Conservation (phyloP, 2,113 vertebrate species). For the Cranoglanis bouderius region DNA sequence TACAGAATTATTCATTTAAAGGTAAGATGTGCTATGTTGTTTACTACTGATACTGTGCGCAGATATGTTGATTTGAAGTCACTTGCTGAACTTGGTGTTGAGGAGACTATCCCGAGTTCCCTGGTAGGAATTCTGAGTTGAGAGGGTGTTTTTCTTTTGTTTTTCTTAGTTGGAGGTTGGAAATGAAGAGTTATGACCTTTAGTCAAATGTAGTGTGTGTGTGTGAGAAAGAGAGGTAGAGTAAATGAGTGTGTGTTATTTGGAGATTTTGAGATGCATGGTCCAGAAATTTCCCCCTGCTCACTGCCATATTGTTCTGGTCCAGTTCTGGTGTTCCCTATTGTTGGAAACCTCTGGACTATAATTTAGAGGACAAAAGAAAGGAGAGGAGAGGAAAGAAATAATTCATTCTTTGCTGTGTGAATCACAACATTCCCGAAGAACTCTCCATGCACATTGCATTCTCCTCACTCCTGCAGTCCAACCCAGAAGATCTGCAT, state of each 20-base stretch:
- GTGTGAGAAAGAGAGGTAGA: neutral
- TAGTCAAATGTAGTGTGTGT: neutral
- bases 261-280: neutral
- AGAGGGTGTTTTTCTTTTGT: neutral
- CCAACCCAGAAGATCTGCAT: conserved; percentile 45
- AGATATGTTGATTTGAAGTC: neutral
- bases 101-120: neutral
- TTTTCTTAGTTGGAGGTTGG: neutral
- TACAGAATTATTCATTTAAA: neutral
- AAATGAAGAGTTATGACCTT: neutral
- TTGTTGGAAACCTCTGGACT: conserved; percentile 26
- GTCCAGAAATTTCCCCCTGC: neutral
- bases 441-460: conserved; percentile 37
- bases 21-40: neutral
- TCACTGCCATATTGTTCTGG: neutral
- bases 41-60: neutral
- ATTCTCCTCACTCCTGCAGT: conserved; percentile 34
- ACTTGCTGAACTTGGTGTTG: neutral
- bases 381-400: conserved; percentile 51
- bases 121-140: neutral
- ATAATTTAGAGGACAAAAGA: conserved; percentile 52
- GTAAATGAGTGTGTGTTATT: neutral
- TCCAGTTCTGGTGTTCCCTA: neutral
- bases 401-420: conserved; percentile 52
- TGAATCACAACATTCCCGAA: conserved; percentile 15